phyloP scores from a whole-genome alignment of 2,113 vertebrate genomes.

The Mustelus asterias region DNA sequence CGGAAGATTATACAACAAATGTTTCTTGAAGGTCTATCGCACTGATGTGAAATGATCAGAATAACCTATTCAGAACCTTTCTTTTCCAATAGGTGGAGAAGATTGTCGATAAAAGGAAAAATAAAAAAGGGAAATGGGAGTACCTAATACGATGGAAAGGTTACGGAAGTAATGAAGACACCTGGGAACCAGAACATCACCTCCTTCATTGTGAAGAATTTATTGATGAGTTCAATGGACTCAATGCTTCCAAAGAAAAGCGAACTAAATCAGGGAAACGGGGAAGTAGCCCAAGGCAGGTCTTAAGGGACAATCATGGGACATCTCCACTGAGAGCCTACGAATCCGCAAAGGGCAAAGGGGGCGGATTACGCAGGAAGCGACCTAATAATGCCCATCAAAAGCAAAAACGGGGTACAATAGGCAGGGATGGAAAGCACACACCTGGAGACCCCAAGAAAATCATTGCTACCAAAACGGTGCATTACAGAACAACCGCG shows the following conservation, averaged over 20 bases:
- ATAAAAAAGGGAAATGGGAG: conserved; percentile 96
- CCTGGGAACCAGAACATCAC: conserved; percentile 93
- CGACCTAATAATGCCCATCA: conserved; percentile 63
- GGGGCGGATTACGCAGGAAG: conserved; percentile 73
- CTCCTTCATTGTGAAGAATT: conserved; percentile 94
- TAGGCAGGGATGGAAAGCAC: conserved; percentile 54
- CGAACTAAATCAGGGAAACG: conserved; percentile 67
- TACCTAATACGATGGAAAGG: conserved; percentile 97
- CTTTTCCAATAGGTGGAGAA: conserved; percentile 73
- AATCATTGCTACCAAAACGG: conserved; percentile 63
- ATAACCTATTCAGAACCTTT: conserved; percentile 4
- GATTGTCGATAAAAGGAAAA: conserved; percentile 94
- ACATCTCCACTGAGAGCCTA: conserved; percentile 51
- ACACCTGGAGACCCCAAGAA: conserved; percentile 57
- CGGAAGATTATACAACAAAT: neutral
- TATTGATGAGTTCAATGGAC: conserved; percentile 90
- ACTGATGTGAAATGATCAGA: neutral
- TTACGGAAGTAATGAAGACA: conserved; percentile 90
- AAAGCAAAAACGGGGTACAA: conserved; percentile 66
- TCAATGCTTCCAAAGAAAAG: conserved; percentile 69
- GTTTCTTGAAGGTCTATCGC: neutral
- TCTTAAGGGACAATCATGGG: conserved; percentile 55
- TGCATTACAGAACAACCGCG: conserved; percentile 74
- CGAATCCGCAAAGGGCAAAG: conserved; percentile 64
- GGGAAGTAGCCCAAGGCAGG: conserved; percentile 47